Evolutionary conservation across 1,140 invertebrate species (phyloP).

Genomic region (Nymphalis io): DNA sequence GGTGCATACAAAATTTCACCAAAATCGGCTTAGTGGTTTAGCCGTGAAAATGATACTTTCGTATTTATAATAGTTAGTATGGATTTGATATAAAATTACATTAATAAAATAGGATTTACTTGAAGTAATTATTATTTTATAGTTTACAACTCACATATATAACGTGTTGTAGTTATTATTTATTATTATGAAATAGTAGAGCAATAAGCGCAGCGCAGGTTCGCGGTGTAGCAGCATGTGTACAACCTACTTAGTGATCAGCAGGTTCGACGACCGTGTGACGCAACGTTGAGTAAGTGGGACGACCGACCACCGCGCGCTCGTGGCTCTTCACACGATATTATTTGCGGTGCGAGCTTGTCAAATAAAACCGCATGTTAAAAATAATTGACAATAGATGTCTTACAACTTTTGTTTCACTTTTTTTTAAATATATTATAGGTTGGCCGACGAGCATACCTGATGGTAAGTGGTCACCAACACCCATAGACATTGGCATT

Average conservation of each 20-base stretch:
- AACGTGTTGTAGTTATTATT: not conserved
- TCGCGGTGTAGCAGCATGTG: not conserved
- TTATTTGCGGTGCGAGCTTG: not conserved
- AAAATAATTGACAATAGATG: not conserved
- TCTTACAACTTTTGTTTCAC: no score
- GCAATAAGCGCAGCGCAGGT: constrained; percentile 7
- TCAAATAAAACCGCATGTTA: no score
- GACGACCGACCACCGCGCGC: not conserved
- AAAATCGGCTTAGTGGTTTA: no score
- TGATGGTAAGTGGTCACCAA: no score
- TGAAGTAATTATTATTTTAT: not conserved
- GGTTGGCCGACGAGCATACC: no score
- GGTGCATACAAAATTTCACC: no score
- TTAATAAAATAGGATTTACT: not conserved
- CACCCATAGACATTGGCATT: no score
- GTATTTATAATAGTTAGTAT: no score
- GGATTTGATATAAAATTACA: not conserved
- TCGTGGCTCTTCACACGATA: not conserved
- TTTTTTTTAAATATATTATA: no score
- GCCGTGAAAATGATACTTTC: no score
- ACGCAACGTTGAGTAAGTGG: constrained; percentile 24
- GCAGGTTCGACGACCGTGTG: constrained; percentile 26
- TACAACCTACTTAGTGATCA: constrained; percentile 9
- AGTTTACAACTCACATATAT: not conserved
- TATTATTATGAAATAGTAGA: constrained; percentile 15